Evolutionary conservation across 2,797 vertebrate species (phyloP), one percentile per base, ranked within the genome.

Genomic region (Gallinago nigripennis): DNA sequence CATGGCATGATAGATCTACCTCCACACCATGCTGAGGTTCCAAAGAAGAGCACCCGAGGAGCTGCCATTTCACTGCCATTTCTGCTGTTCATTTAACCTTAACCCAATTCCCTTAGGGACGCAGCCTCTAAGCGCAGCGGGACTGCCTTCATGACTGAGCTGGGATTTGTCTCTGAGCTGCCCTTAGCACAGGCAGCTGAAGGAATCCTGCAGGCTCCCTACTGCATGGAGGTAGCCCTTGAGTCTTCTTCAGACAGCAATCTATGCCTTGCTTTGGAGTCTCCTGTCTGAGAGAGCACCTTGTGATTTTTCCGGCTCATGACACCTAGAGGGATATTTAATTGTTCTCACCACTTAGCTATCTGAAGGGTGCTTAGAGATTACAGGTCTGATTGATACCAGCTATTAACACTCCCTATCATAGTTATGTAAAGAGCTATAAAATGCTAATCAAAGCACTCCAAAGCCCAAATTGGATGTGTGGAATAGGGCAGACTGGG

Each of bases 71-170:
- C 37, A 37, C 37, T 37, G 37, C 37, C 37, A 37, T 37, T 37
- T 37, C 37, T 37, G 37, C 43, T 89, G 45, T 8, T n/a, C 6
- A 8, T 66, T 84, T 80, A 82, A 68, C 28, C 24, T 57, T 33
- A 70, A 23, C 8, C 86, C 30, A 39, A 2, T 28, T 39, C 25
- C 1, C 0, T 16, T n/a, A 11, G 3, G 56, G 31, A 35, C 1
- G 2, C 35, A 80, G 65, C 8, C 37, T 48, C 50, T 72, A 43
- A 28, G 41, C 20, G 45, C 51, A 82, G 57, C 57, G 37, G 48
- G 23, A 77, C 5, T n/a, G 43, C 51, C 20, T 45, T 78, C 6
- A 5, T 2, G 5, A 7, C 41, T 19, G 12, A 79, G 23, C 11
- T n/a, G 41, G 5, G 58, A 51, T 9, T 71, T 84, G 63, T 35